Base-by-base conservation (phyloP, 37 sponge, comb jelly and placozoan genomes). In the Crambe crambe region DNA sequence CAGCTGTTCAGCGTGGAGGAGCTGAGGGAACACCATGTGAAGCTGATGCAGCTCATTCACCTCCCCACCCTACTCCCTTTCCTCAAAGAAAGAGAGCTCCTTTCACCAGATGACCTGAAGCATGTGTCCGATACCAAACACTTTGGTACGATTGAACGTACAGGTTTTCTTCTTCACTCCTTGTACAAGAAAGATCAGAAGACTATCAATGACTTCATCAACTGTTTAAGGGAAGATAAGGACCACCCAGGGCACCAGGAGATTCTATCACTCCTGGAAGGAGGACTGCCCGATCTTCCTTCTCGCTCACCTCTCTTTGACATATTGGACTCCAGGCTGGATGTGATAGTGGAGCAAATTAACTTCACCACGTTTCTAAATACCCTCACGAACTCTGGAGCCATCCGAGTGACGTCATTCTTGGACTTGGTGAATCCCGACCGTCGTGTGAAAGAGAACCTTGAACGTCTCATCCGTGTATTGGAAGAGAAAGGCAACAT, bases 341-440 rank as follows among this genome's bases (percentile, higher is more conserved):
- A n/a, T 38, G 64, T 27, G 3, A 82, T 73, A 60, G 47, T 34
- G 8, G 4, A 38, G 25, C 43, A 29, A 18, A 61, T 82, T 0
- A 43, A 73, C 37, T 20, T 82, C 23, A 73, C 65, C 0, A 34
- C 64, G 12, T 73, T 82, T 25, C 73, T 82, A 2, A 82, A 64
- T 42, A 10, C 59, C 1, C 44, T 82, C 34, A 27, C 44, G 2
- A 1, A 61, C 25, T 18, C 61, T 23, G 74, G 44, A 18, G 37
- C 54, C 25, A 62, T 82, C 27, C 0, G 42, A 20, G 37, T 82
- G n/a, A 3, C 38, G n/a, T 34, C 39, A 2, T 76, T 60, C 63
- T 39, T 77, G 61, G 85, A 85, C 44, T 38, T 85, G 22, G n/a
- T 35, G 21, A 70, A 60, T 32, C 56, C 68, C 57, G 69, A 76